A percentile compares a stretch with the other conserved stretches of the same genome.
These are phyloP conservation scores for Chelonia mydas DNA, from an alignment of 2,797 vertebrate genomes.

Conservation along the genomic window DNA sequence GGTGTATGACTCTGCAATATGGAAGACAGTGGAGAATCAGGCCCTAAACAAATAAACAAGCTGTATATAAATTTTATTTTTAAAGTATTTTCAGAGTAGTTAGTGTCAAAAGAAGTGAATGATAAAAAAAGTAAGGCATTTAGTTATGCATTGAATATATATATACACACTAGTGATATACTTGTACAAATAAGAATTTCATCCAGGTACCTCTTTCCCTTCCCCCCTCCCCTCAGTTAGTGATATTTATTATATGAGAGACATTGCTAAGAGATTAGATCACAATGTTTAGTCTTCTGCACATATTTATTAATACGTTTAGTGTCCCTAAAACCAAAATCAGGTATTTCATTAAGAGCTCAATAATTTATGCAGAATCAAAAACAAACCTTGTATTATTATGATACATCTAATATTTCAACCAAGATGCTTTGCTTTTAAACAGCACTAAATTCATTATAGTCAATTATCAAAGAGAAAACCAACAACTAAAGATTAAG, in stretches of 20 bases:
- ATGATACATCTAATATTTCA: not conserved
- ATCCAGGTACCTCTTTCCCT: rapidly evolving
- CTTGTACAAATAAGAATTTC: not conserved
- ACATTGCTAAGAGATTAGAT: not conserved
- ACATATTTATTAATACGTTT: not conserved
- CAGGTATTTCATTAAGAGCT: not conserved
- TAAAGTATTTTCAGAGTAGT: not conserved
- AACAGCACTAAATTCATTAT: not conserved
- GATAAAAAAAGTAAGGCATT: not conserved
- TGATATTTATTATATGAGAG: not conserved
- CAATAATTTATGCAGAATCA: not conserved
- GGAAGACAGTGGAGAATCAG: not conserved
- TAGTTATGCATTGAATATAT: not conserved
- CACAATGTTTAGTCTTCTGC: not conserved
- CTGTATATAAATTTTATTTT: not conserved
- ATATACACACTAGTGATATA: not conserved
- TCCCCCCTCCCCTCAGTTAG: not conserved
- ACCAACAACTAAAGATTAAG: slow-evolving; percentile 9
- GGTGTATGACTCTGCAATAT: not conserved
- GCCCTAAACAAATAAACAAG: not conserved
- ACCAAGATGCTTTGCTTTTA: not conserved
- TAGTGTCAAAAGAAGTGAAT: not conserved
- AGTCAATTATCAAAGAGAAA: not conserved
- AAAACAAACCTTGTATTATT: not conserved
- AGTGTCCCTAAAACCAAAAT: not conserved